These are phyloP conservation scores for Carcharodon carcharias DNA, from an alignment of 2,797 vertebrate species.

Conservation along the genomic window DNA sequence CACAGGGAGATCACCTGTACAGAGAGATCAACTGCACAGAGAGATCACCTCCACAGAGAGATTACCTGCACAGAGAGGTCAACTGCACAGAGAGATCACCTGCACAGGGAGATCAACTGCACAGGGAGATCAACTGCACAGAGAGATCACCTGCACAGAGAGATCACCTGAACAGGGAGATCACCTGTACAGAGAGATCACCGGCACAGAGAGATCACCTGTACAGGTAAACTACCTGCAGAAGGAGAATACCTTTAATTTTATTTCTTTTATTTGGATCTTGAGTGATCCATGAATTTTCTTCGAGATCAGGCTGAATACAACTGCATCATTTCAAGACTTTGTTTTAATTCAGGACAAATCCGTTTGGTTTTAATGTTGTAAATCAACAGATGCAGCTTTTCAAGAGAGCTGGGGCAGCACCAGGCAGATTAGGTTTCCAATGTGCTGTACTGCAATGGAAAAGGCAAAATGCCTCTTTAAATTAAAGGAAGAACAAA, in stretches of 20 bases:
- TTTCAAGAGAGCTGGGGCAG: slow-evolving; percentile 41
- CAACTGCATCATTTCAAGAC: background rate
- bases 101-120: background rate
- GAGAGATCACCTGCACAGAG: background rate
- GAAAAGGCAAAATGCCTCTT: background rate
- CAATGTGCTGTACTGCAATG: background rate
- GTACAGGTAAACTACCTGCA: too few species aligned
- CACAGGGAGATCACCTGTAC: too few species aligned
- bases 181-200: background rate
- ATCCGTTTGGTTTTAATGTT: background rate
- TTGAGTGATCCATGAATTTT: background rate
- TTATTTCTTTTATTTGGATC: background rate
- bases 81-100: background rate
- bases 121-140: background rate
- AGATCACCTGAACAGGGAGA: too few species aligned
- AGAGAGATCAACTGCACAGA: too few species aligned
- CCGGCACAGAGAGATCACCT: background rate
- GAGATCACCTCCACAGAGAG: too few species aligned
- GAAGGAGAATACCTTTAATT: background rate
- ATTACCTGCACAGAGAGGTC: background rate
- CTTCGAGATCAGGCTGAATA: background rate
- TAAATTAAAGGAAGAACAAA: slow-evolving; percentile 5
- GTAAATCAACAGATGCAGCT: slow-evolving; percentile 30
- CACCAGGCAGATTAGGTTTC: slow-evolving; percentile 34
- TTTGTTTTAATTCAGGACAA: background rate